Evolutionary conservation across 2,888 invertebrate genomes (phyloP).

Genomic region (Acanthococcus lagerstroemiae): DNA sequence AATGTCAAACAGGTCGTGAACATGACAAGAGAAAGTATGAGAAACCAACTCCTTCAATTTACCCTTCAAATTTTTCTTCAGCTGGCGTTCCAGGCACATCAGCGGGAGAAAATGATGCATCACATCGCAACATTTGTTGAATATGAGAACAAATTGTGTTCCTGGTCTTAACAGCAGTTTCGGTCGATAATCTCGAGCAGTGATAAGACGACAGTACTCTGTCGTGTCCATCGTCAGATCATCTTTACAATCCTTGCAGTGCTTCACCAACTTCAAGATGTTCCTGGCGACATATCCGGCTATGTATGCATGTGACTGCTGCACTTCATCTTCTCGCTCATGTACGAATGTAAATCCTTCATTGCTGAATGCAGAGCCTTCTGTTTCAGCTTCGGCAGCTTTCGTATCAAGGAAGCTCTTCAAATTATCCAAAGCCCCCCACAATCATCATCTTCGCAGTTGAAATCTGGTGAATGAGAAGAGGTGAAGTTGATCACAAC

Average conservation of each 20-base stretch:
- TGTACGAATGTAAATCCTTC: background rate
- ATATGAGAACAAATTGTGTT: background rate
- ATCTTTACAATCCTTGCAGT: slow-evolving; percentile 5
- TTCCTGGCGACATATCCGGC: slow-evolving; percentile 16
- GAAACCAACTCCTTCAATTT: background rate
- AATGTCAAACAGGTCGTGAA: background rate
- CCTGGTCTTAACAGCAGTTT: background rate
- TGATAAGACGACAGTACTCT: background rate
- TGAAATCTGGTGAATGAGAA: slow-evolving; percentile 12
- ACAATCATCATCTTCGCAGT: slow-evolving; percentile 15
- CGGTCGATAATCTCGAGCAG: slow-evolving; percentile 3
- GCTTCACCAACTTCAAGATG: slow-evolving; percentile 1
- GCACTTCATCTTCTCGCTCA: no score
- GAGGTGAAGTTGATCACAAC: slow-evolving; percentile 10
- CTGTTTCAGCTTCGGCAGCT: background rate
- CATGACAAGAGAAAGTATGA: background rate
- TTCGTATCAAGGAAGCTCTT: no score
- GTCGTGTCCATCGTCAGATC: background rate
- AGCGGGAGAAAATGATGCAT: background rate
- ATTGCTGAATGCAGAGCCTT: background rate
- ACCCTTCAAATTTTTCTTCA: background rate
- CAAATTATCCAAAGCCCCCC: no score
- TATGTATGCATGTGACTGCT: background rate
- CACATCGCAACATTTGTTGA: background rate
- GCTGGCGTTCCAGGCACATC: background rate